phyloP scores from a whole-genome alignment of 2,797 vertebrate species.

The Chelidonichthys spinosus region DNA sequence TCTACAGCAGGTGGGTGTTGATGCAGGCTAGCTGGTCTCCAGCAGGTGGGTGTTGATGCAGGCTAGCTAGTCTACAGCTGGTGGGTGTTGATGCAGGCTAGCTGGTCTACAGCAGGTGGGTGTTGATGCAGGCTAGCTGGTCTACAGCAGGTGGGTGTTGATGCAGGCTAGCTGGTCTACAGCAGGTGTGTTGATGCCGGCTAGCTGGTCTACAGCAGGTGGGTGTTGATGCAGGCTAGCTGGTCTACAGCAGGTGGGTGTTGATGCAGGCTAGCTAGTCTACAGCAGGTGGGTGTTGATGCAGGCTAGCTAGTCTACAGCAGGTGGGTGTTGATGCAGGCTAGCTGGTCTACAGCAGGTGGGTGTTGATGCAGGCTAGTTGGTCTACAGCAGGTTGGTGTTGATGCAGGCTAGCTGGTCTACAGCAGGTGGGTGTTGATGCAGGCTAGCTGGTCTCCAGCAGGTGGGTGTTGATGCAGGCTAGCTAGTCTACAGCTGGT shows the following conservation, averaged over 20 bases:
- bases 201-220: no score
- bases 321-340: slow-evolving; percentile 87
- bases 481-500: no score
- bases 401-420: slow-evolving; percentile 73
- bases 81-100: slow-evolving; percentile 62
- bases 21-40: slow-evolving; percentile 80
- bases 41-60: slow-evolving; percentile 87
- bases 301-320: slow-evolving; percentile 83
- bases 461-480: slow-evolving; percentile 85
- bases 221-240: slow-evolving; percentile 67
- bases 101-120: slow-evolving; percentile 84
- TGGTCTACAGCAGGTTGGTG: slow-evolving; percentile 85
- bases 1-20: neutral
- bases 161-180: slow-evolving; percentile 80
- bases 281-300: neutral
- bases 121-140: slow-evolving; percentile 79
- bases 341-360: no score
- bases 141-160: neutral
- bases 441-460: slow-evolving; percentile 83
- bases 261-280: slow-evolving; percentile 73
- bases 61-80: no score
- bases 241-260: slow-evolving; percentile 85
- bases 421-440: neutral
- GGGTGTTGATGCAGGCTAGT: slow-evolving; percentile 66
- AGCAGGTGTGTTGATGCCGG: slow-evolving; percentile 86